Evolutionary conservation across 2,888 invertebrate species (phyloP), one percentile per base, ranked within the genome.

Genomic region (Orchestes rusci): DNA sequence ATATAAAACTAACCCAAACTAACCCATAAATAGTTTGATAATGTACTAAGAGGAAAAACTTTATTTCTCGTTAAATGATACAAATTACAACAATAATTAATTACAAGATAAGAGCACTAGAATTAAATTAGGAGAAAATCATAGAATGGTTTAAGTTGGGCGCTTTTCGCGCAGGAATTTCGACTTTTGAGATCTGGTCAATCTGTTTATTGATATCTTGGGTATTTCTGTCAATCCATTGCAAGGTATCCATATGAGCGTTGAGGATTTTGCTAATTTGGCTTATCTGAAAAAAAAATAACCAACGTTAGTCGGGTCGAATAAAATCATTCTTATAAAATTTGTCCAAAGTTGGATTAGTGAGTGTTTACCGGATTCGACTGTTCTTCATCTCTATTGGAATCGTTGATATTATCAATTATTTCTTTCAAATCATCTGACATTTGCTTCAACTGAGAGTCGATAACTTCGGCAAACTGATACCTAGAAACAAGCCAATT

Each of bases 241-340:
- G 91, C 62, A 96, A 74, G 0, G 93, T 92, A 34, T 91, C 92
- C 85, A 94, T 94, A 64, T 96, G 96, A 0, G 94, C 92, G 70
- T 94, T 95, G 3, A 96, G 71, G 52, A 96, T 94, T 54, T 89
- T 86, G 1, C 91, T 86, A 54, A 96, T 89, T 71, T 94, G 93
- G 5, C 87, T 84, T 35, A 94, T 84, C 84, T 86, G 73, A 29
- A 73, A 75, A 48, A n/a, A n/a, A 53, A 40, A 56, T n/a, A n/a
- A n/a, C n/a, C n/a, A n/a, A n/a, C n/a, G n/a, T n/a, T n/a, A n/a
- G n/a, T n/a, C n/a, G n/a, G n/a, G n/a, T n/a, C n/a, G n/a, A 42
- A 16, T 18, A 20, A 19, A 29, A 16, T 18, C 10, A 16, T 15
- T 31, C 8, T 5, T 36, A 5, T 7, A 41, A 30, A 16, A 13